phyloP scores from a whole-genome alignment of 2,113 vertebrate species.

The Spea multiplicata region DNA sequence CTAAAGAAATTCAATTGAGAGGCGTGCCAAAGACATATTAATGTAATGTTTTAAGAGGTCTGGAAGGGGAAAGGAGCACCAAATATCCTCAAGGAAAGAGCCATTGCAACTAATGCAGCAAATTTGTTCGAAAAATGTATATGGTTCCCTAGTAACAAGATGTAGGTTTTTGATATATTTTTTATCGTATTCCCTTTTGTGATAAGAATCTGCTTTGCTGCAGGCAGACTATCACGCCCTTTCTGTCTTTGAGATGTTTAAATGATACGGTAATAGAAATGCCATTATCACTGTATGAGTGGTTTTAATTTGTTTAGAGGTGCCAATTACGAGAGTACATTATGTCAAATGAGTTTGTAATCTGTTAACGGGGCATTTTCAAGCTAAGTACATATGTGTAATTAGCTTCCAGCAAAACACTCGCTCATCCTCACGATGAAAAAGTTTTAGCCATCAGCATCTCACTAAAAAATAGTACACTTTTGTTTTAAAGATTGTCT shows the following conservation, averaged over 20 bases:
- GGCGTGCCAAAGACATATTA: too few species aligned
- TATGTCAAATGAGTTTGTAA: conserved; percentile 3
- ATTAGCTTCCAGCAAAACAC: not conserved
- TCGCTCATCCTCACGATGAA: not conserved
- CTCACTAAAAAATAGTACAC: not conserved
- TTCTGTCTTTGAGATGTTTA: conserved; percentile 19
- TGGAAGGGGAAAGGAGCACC: too few species aligned
- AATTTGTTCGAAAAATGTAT: conserved; percentile 28
- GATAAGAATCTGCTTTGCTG: conserved; percentile 33
- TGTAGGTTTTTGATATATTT: conserved; percentile 32
- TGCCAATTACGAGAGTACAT: conserved; percentile 16
- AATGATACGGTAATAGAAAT: conserved; percentile 30
- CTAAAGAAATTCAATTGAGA: too few species aligned
- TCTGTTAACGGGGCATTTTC: conserved; percentile 14
- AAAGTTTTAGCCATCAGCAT: not conserved
- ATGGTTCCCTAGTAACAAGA: conserved; percentile 28
- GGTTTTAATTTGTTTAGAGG: conserved; percentile 18
- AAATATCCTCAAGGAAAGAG: too few species aligned
- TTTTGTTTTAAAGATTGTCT: not conserved
- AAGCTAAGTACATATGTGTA: conserved; percentile 7
- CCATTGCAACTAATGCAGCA: conserved; percentile 26
- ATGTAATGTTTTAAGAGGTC: too few species aligned
- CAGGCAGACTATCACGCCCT: conserved; percentile 8
- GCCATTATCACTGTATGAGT: conserved; percentile 14
- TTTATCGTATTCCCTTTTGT: conserved; percentile 29